Percentiles rank a stretch among this genome's conserved stretches.
phyloP scores from a whole-genome alignment of 2,888 invertebrate species.

The Microchrysa polita region DNA sequence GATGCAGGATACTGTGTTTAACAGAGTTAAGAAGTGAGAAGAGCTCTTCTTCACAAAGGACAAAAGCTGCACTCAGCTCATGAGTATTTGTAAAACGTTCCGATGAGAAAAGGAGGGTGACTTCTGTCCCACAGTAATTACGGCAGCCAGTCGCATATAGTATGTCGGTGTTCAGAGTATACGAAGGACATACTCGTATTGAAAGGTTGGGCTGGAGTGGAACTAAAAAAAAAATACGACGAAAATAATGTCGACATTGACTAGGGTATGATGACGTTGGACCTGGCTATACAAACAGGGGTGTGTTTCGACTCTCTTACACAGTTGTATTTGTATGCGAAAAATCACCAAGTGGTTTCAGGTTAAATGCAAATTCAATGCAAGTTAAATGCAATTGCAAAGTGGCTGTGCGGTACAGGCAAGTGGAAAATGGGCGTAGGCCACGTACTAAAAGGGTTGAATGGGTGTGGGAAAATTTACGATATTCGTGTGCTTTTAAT shows the following conservation, averaged over 20 bases:
- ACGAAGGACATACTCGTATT: neutral
- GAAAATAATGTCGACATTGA: slow-evolving; percentile 1
- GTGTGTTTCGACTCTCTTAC: neutral
- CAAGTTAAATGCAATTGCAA: slow-evolving; percentile 29
- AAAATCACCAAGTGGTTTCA: neutral
- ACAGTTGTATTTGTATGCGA: too few species aligned
- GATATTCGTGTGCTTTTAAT: neutral
- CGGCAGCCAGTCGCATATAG: neutral
- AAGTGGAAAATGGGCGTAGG: neutral
- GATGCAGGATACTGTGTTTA: too few species aligned
- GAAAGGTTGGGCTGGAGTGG: slow-evolving; percentile 17
- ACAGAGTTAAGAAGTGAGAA: too few species aligned
- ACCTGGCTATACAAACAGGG: slow-evolving; percentile 24
- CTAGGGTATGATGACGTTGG: too few species aligned
- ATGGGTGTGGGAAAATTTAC: neutral
- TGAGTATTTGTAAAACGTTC: neutral
- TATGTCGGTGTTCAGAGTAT: neutral
- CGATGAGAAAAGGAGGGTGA: slow-evolving; percentile 40
- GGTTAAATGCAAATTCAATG: slow-evolving; percentile 41
- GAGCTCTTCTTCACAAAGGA: too few species aligned
- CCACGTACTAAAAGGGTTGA: neutral
- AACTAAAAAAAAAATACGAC: slow-evolving; percentile 7
- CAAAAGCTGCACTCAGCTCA: neutral
- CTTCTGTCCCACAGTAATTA: slow-evolving; percentile 37
- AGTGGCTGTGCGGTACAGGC: slow-evolving; percentile 2